These are phyloP conservation scores for Anarhynchus alexandrinus DNA, from an alignment of 2,113 vertebrate species.

Conservation along the genomic window DNA sequence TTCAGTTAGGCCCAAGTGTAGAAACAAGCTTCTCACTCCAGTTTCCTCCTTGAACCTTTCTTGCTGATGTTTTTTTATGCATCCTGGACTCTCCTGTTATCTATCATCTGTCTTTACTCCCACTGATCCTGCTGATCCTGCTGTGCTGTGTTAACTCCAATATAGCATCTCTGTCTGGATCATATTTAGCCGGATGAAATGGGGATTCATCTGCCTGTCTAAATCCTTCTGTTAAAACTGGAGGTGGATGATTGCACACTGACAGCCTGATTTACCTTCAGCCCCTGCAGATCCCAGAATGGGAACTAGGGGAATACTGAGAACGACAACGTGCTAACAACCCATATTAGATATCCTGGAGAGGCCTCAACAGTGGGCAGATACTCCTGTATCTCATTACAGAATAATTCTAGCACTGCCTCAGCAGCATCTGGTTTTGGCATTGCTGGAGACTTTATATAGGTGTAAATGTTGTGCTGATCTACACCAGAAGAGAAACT, in stretches of 20 bases:
- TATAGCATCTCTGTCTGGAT: background rate
- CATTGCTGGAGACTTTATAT: background rate
- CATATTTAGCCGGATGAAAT: background rate
- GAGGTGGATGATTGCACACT: background rate
- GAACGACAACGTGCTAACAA: background rate
- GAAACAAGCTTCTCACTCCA: background rate
- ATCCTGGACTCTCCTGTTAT: background rate
- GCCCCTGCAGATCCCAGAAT: background rate
- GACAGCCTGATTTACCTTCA: conserved; percentile 28
- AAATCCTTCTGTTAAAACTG: background rate
- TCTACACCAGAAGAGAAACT: background rate
- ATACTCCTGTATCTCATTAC: background rate
- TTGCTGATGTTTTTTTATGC: background rate
- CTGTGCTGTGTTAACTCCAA: background rate
- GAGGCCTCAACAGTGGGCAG: background rate
- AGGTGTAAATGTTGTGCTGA: background rate
- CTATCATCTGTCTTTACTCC: background rate
- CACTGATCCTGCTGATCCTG: background rate
- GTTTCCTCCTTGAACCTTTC: background rate
- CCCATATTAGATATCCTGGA: background rate
- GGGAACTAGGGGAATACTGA: background rate
- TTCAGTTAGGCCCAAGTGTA: background rate
- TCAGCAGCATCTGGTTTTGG: background rate
- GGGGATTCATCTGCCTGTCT: background rate
- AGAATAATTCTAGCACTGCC: background rate